Percentiles rank a stretch among this genome's conserved stretches.
Evolutionary conservation across 2,797 vertebrate genomes (phyloP).

Genomic region (Sebastes steindachneri): DNA sequence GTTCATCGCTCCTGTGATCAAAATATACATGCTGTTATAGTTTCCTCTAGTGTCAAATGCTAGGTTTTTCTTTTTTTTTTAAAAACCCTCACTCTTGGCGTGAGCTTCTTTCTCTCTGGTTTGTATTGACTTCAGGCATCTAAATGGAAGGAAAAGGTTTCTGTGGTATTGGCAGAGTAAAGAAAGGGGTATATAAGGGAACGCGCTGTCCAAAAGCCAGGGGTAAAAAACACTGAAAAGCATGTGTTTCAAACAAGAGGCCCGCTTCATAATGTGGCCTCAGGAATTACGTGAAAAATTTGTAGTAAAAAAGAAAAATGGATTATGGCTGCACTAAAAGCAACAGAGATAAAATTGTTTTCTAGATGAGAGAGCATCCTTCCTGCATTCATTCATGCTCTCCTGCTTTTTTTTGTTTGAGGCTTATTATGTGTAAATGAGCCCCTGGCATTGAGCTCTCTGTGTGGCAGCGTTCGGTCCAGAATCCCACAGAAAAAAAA

Average conservation of each 20-base stretch:
- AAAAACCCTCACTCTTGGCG: conserved; percentile 29
- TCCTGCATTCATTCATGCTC: conserved; percentile 18
- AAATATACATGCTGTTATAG: conserved; percentile 34
- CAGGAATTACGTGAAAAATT: conserved; percentile 40
- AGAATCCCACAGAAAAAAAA: conserved; percentile 12
- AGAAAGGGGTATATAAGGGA: conserved; percentile 53
- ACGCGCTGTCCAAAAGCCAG: conserved; percentile 48
- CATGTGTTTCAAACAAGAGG: conserved; percentile 60
- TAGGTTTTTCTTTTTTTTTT: not conserved
- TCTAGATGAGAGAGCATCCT: conserved; percentile 21
- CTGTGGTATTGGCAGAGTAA: conserved; percentile 68
- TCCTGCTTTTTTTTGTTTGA: conserved; percentile 16
- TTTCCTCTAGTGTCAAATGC: conserved; percentile 40
- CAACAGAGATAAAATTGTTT: conserved; percentile 22
- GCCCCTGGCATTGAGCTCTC: conserved; percentile 23
- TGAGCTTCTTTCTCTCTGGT: conserved; percentile 24
- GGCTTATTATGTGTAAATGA: conserved; percentile 53
- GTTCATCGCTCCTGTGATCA: conserved; percentile 39
- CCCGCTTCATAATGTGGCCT: conserved; percentile 50
- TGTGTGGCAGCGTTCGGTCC: conserved; percentile 4
- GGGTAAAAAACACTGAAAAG: conserved; percentile 45
- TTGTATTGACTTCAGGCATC: conserved; percentile 62
- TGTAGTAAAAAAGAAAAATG: not conserved
- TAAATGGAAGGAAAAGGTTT: conserved; percentile 72
- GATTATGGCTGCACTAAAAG: conserved; percentile 8